Conservation (phyloP, 1,140 invertebrate species). For the Pectinophora gossypiella region DNA sequence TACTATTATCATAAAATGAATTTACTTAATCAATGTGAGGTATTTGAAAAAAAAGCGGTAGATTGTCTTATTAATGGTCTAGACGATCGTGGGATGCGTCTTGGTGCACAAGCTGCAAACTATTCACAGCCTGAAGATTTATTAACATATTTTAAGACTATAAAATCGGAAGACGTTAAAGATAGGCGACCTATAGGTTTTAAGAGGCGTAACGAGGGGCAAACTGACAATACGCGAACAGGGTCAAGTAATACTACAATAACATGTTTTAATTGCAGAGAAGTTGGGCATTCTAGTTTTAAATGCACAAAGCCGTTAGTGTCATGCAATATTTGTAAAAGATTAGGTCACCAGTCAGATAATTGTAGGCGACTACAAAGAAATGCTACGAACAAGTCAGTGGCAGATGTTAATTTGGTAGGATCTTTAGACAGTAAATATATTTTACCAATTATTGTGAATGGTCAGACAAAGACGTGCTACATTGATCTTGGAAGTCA, state of each 20-base stretch:
- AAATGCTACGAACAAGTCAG: too few relatives aligned
- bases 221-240: background rate
- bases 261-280: background rate
- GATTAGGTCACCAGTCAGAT: background rate
- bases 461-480: background rate
- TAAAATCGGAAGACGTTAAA: background rate
- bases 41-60: background rate
- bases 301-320: background rate
- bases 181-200: background rate
- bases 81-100: slow-evolving; percentile 2
- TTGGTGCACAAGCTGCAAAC: slow-evolving; percentile 7
- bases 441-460: background rate
- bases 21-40: slow-evolving; percentile 3
- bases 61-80: slow-evolving; percentile 1
- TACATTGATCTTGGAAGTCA: background rate
- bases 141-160: background rate
- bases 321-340: background rate
- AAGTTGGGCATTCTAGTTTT: background rate
- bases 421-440: background rate
- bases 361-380: background rate
- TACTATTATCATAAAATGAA: slow-evolving; percentile 9
- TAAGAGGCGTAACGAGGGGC: background rate
- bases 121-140: slow-evolving; percentile 6
- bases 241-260: background rate
- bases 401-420: too few relatives aligned